These are phyloP conservation scores for Geophilus truncorum DNA, from an alignment of 2,888 invertebrate genomes.

Conservation along the genomic window DNA sequence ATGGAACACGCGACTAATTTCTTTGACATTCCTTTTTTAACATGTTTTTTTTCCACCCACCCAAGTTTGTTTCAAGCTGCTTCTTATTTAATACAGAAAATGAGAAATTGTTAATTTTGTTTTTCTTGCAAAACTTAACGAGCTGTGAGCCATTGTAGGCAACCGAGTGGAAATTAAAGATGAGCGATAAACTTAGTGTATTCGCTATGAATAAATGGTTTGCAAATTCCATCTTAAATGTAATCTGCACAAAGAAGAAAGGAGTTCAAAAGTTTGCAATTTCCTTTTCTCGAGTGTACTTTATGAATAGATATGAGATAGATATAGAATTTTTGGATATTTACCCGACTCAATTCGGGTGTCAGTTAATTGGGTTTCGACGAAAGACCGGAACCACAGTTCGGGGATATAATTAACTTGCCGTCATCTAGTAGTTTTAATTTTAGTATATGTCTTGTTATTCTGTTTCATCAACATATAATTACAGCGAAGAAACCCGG, in stretches of 20 bases:
- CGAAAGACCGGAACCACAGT: too few species aligned
- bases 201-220: background rate
- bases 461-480: too few species aligned
- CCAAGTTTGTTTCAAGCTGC: background rate
- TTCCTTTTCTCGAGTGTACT: too few species aligned
- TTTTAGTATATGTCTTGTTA: too few species aligned
- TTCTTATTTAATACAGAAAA: background rate
- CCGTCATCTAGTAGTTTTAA: too few species aligned
- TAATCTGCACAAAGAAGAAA: background rate
- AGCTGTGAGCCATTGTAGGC: constrained; percentile 1
- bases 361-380: too few species aligned
- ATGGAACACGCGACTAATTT: background rate
- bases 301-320: too few species aligned
- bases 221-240: background rate
- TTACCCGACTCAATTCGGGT: too few species aligned
- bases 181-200: background rate
- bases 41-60: background rate
- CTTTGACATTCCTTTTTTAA: background rate
- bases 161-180: constrained; percentile 2
- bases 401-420: too few species aligned
- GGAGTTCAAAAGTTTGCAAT: background rate
- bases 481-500: too few species aligned
- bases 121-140: constrained; percentile 1
- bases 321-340: too few species aligned
- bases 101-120: constrained; percentile 18